Base-by-base conservation (phyloP, 2,113 vertebrate species). In the Phrynosoma platyrhinos region DNA sequence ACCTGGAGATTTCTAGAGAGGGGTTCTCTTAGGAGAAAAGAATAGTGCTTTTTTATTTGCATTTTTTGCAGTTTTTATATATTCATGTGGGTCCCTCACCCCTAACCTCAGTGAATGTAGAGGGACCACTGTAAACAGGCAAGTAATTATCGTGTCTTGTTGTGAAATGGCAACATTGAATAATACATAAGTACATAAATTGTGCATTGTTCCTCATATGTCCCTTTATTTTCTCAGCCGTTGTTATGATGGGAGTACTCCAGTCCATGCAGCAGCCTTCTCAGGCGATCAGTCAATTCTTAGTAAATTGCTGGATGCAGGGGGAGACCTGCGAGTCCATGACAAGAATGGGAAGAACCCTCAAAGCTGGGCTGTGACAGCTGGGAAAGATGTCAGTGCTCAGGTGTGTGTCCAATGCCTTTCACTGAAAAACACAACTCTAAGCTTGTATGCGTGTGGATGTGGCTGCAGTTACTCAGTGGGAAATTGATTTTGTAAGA, bases 191-290 rank as follows among this genome's bases (percentile, higher is more conserved):
- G 10, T 53, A 6, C 4, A 9, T 5, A 30, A 58, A 62, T 18
- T 13, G 10, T n/a, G 0, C 4, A 14, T 8, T 5, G 16, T 18
- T 55, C 20, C 1, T 53, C 30, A 27, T 32, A 36, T 30, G 32
- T 68, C 5, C 42, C 25, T 5, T 32, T 87, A 0, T 89, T 85
- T 40, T 84, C 69, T 4, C 87, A 98, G 98, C 84, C 98, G 98
- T 88, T 98, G 98, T 94, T 94, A 94, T 0, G 98, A 98, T 66
- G 94, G 96, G 52, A 98, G 98, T 91, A 98, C 98, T 9, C 98
- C 98, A 0, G 96, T 98, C 30, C 98, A 98, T 0, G 98, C 98
- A 13, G 98, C 97, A 1, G 98, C 97, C 0, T 98, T 98, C 90
- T 98, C 98, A 5, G 97, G 97, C 71, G 97, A 96, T 62, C 97